These are phyloP conservation scores for Nilaparvata lugens DNA, from an alignment of 1,140 invertebrate genomes.

Conservation along the genomic window DNA sequence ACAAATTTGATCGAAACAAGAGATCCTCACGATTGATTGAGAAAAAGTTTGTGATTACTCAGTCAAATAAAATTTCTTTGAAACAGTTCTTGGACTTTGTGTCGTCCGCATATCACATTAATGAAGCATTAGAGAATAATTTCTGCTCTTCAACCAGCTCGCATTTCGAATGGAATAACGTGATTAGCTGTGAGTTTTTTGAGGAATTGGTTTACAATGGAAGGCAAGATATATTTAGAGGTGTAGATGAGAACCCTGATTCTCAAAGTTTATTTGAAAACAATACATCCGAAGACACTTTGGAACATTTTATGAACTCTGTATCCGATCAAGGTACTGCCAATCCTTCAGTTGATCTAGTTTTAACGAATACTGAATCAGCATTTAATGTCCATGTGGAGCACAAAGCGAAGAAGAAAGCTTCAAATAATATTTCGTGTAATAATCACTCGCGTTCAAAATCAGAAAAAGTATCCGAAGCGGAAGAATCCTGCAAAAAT, in stretches of 20 bases:
- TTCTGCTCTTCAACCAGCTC: neutral
- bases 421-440: no score
- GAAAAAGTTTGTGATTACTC: neutral
- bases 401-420: no score
- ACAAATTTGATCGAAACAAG: no score
- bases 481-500: no score
- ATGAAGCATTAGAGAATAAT: neutral
- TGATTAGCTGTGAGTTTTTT: neutral
- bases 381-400: no score
- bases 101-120: neutral
- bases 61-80: neutral
- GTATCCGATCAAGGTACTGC: neutral
- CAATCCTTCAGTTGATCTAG: neutral
- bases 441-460: no score
- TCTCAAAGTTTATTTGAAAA: neutral
- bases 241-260: neutral
- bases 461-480: no score
- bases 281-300: neutral
- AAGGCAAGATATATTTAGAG: no score
- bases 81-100: neutral
- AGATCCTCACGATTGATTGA: neutral
- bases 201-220: neutral
- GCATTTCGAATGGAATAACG: neutral
- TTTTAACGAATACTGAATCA: neutral
- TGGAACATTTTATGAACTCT: neutral